A percentile compares a stretch with the other conserved stretches of the same genome.
These are phyloP conservation scores for Onychomys arenicola DNA, from an alignment of 2,797 vertebrate species.

Conservation along the genomic window DNA sequence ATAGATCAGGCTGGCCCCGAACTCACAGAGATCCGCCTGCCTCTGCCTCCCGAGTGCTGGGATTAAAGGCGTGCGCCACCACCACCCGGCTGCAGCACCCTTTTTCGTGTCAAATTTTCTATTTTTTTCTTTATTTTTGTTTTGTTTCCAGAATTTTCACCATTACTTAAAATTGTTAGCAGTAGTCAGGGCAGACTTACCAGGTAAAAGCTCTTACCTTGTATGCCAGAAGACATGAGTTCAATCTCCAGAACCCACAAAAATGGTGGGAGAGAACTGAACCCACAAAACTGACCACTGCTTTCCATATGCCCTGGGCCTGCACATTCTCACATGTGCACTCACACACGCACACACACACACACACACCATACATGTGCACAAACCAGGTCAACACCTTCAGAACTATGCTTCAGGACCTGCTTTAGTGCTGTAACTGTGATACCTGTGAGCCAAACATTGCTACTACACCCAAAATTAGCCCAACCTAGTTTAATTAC, in stretches of 20 bases:
- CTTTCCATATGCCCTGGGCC: no score
- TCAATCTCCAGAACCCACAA: background rate
- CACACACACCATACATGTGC: background rate
- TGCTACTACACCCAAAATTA: no score
- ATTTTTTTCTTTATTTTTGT: background rate
- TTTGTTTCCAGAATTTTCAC: background rate
- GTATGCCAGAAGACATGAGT: background rate
- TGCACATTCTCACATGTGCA: no score
- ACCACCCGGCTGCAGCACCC: background rate
- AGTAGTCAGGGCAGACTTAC: background rate
- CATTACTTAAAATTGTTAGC: background rate
- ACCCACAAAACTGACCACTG: background rate
- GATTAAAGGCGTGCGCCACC: background rate
- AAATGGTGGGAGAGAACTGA: background rate
- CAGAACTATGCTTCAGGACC: no score
- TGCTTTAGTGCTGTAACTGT: no score
- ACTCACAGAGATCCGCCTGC: background rate
- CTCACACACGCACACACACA: no score
- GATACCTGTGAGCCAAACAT: no score
- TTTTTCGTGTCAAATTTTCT: background rate
- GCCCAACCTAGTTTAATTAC: no score
- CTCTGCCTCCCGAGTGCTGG: background rate
- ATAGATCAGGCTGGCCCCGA: background rate
- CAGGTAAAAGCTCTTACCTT: background rate
- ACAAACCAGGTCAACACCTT: background rate